Evolutionary conservation across 2,888 invertebrate genomes (phyloP), one percentile per base, ranked within the genome.

Genomic region (Arge pagana): DNA sequence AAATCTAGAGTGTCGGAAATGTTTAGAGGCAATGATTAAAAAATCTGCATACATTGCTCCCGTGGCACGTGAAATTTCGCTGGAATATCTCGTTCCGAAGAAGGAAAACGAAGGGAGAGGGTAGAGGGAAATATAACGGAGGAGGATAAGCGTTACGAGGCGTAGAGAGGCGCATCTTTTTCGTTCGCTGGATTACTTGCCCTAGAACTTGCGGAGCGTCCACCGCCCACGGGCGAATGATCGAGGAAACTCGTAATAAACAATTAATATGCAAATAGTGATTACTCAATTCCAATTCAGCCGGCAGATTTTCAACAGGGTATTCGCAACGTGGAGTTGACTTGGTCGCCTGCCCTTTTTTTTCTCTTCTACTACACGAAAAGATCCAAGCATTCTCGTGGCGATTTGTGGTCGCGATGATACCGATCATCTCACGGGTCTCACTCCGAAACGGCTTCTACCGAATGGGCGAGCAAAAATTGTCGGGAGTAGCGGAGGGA

Each of bases 261-360:
- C 74, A 71, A 74, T 74, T 73, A 74, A 74, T 72, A 74, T 74
- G 73, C 72, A 74, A 74, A 74, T 70, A 71, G 63, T 68, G 67
- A 71, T 72, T 72, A 73, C 67, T 71, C 70, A 69, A 72, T 71
- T 70, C 63, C 64, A 66, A 73, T 65, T 69, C 66, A 57, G 62
- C 56, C 63, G 61, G 62, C 64, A 61, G 61, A 65, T 66, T 67
- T 63, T 67, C n/a, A 67, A 72, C 68, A 65, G 65, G 64, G 64
- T 66, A 64, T 64, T 61, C 57, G 54, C 43, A 51, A 55, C 48
- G 49, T 56, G 50, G 43, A 52, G 58, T 59, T 55, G 42, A 23
- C 50, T 56, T 58, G 48, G 26, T n/a, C 18, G 26, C 23, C 23
- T 23, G 24, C 23, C 45, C 24, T 53, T 28, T 24, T n/a, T 11